phyloP scores from a whole-genome alignment of 1,140 invertebrate species.

The Mesaphorura yosii region DNA sequence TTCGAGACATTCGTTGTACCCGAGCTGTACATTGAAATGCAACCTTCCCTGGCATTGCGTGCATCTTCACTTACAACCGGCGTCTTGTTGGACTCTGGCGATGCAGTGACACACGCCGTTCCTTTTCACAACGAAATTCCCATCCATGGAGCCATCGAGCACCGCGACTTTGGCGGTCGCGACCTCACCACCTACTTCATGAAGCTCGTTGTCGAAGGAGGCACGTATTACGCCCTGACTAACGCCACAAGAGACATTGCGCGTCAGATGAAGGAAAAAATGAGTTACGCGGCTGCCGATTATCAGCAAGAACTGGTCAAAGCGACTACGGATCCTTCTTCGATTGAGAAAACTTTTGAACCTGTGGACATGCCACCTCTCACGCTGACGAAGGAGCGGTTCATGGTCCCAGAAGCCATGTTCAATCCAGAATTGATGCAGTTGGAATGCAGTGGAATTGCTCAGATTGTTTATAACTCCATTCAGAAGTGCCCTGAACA shows the following conservation, averaged over 20 bases:
- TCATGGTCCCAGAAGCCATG: conserved; percentile 49
- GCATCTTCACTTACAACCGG: conserved; percentile 43
- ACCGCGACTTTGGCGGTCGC: conserved; percentile 45
- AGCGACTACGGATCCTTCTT: conserved; percentile 36
- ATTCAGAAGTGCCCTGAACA: conserved; percentile 46
- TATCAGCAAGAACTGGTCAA: conserved; percentile 33
- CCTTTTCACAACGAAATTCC: no score
- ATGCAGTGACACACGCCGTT: conserved; percentile 42
- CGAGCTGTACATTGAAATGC: conserved; percentile 43
- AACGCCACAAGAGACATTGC: conserved; percentile 49
- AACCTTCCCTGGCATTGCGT: conserved; percentile 41
- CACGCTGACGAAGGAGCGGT: conserved; percentile 33
- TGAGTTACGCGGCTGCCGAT: conserved; percentile 50
- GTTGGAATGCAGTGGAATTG: conserved; percentile 42
- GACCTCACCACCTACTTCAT: conserved; percentile 47
- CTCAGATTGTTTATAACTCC: conserved; percentile 46
- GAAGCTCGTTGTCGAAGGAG: conserved; percentile 42
- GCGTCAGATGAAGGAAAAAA: conserved; percentile 50
- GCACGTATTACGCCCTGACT: conserved; percentile 41
- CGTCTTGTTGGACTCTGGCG: conserved; percentile 42
- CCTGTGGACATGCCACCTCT: conserved; percentile 44
- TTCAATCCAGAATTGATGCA: conserved; percentile 45
- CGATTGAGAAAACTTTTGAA: conserved; percentile 46
- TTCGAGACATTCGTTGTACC: conserved; percentile 47
- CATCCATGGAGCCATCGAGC: conserved; percentile 43